Evolutionary conservation across 2,113 vertebrate species (phyloP).

Genomic region (Hippoglossus stenolepis): DNA sequence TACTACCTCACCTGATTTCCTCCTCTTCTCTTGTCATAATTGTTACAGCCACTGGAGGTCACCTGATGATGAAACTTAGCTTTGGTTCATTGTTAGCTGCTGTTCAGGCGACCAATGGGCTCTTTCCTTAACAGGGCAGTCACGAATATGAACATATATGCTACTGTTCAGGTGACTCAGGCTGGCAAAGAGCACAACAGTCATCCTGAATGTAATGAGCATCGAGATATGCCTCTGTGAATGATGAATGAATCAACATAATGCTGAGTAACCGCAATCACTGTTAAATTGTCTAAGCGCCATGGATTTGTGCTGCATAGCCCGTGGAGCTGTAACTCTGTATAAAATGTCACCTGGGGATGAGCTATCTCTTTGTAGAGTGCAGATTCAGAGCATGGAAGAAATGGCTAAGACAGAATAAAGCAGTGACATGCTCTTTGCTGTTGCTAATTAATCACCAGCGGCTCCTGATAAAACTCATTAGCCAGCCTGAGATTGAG

Average conservation of each 20-base stretch:
- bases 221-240: not conserved
- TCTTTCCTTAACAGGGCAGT: too few species aligned
- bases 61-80: too few species aligned
- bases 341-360: slow-evolving; percentile 50
- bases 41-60: too few species aligned
- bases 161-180: too few species aligned
- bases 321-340: slow-evolving; percentile 15
- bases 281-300: slow-evolving; percentile 5
- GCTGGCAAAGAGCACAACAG: too few species aligned
- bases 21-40: not conserved
- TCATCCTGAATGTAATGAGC: not conserved
- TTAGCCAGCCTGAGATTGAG: slow-evolving; percentile 73
- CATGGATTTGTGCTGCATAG: slow-evolving; percentile 5
- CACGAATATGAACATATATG: not conserved
- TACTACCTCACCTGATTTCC: not conserved
- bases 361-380: slow-evolving; percentile 42
- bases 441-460: slow-evolving; percentile 81
- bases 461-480: slow-evolving; percentile 78
- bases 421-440: slow-evolving; percentile 67
- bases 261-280: not conserved
- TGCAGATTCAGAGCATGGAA: slow-evolving; percentile 44
- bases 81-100: too few species aligned
- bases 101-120: too few species aligned
- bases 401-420: slow-evolving; percentile 60
- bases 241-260: slow-evolving; percentile 1